A percentile compares a stretch with the other conserved stretches of the same genome.
These are phyloP conservation scores for Bufo gargarizans DNA, from an alignment of 2,113 vertebrate genomes.

Conservation along the genomic window DNA sequence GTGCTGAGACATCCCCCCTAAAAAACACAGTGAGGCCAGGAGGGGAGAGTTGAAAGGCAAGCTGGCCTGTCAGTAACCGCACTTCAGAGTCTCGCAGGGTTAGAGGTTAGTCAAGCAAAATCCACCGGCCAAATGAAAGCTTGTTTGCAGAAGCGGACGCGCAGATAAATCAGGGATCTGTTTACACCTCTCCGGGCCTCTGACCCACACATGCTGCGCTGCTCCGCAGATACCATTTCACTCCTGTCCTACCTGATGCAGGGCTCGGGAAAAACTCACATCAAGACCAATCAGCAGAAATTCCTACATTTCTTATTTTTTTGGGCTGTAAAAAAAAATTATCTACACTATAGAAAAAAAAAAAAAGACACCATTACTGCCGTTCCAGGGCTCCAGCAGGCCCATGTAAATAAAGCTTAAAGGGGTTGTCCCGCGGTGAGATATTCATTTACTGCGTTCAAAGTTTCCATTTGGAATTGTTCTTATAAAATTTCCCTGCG, in stretches of 20 bases:
- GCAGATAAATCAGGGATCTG: constrained; percentile 73
- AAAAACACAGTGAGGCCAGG: constrained; percentile 73
- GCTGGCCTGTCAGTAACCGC: constrained; percentile 70
- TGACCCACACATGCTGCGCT: constrained; percentile 64
- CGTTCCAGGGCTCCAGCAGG: not conserved
- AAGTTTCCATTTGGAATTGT: no score
- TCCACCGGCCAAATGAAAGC: constrained; percentile 81
- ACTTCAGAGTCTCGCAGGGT: constrained; percentile 72
- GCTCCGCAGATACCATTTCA: constrained; percentile 56
- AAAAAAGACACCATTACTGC: not conserved
- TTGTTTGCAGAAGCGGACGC: constrained; percentile 73
- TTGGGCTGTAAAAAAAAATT: not conserved
- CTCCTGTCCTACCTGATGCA: constrained; percentile 29
- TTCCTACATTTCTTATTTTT: not conserved
- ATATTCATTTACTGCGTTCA: no score
- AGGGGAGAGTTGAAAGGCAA: constrained; percentile 80
- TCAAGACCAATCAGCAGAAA: constrained; percentile 13
- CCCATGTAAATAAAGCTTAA: not conserved
- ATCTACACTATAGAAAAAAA: not conserved
- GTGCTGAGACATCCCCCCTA: constrained; percentile 72
- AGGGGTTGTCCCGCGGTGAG: no score
- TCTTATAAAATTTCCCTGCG: no score
- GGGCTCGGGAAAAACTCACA: not conserved
- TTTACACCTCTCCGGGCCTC: constrained; percentile 72
- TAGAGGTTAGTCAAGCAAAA: constrained; percentile 88